Conservation (phyloP, 2,888 invertebrate species). For the Eurytoma adleriae region DNA sequence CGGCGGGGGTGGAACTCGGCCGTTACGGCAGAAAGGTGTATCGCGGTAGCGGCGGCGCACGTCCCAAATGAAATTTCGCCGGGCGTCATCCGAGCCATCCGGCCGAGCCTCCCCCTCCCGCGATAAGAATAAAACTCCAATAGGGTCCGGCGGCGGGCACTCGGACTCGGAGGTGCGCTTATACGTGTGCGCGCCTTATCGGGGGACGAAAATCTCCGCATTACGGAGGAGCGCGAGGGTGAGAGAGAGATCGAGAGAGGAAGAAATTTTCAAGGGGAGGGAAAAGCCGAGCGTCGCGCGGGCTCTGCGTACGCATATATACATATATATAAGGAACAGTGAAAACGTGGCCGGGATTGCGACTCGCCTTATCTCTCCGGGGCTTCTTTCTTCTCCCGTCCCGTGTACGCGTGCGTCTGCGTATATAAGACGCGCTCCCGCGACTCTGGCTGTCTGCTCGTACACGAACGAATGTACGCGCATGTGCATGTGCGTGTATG, state of each 20-base stretch:
- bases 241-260: not conserved
- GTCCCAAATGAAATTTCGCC: constrained; percentile 27
- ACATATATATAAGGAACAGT: constrained; percentile 25
- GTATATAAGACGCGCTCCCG: too few relatives aligned
- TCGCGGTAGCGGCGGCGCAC: not conserved
- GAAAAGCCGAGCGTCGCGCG: not conserved
- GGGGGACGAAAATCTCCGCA: not conserved
- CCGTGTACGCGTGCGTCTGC: not conserved
- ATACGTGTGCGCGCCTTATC: too few relatives aligned
- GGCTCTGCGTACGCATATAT: too few relatives aligned
- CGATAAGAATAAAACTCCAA: constrained; percentile 12
- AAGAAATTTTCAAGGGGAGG: constrained; percentile 8
- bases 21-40: too few relatives aligned
- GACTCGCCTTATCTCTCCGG: constrained; percentile 41
- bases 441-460: too few relatives aligned
- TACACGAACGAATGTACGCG: too few relatives aligned
- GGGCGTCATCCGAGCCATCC: constrained; percentile 25
- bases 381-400: constrained; percentile 5
- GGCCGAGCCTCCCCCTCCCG: not conserved
- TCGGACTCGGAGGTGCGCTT: not conserved
- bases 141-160: not conserved
- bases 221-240: too few relatives aligned
- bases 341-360: constrained; percentile 44
- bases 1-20: too few relatives aligned
- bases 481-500: too few relatives aligned